Evolutionary conservation across 2,888 invertebrate genomes (phyloP).

Genomic region (Leptinotarsa tumamoca): DNA sequence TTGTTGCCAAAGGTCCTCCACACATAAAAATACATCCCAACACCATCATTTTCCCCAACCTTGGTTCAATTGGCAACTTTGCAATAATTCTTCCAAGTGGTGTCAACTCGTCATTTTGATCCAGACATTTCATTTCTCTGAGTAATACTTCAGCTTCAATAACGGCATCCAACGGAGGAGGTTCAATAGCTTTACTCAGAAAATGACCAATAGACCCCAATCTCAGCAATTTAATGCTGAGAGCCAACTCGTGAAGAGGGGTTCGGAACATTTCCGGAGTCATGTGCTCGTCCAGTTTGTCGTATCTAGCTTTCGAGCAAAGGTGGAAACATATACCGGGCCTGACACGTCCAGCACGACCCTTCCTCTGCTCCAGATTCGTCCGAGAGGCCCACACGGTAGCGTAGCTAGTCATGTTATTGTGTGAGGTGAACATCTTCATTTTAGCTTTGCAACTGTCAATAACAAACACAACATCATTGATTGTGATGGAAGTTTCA

Average conservation of each 20-base stretch:
- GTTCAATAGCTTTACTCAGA: slow-evolving; percentile 94
- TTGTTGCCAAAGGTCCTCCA: slow-evolving; percentile 91
- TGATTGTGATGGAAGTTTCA: slow-evolving; percentile 97
- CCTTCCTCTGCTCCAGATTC: slow-evolving; percentile 90
- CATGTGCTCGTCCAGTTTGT: slow-evolving; percentile 86
- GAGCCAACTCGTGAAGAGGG: slow-evolving; percentile 93
- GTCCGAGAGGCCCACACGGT: slow-evolving; percentile 96
- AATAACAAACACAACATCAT: slow-evolving; percentile 98
- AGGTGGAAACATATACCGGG: slow-evolving; percentile 95
- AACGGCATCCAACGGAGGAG: slow-evolving; percentile 97
- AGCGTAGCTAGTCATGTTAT: slow-evolving; percentile 98
- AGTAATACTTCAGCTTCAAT: slow-evolving; percentile 89
- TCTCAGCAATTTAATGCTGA: slow-evolving; percentile 90
- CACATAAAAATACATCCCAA: slow-evolving; percentile 91
- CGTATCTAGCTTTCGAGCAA: slow-evolving; percentile 79
- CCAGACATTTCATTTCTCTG: slow-evolving; percentile 91
- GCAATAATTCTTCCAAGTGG: slow-evolving; percentile 94
- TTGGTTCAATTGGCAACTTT: slow-evolving; percentile 94
- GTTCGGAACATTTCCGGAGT: slow-evolving; percentile 99
- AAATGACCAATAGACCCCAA: slow-evolving; percentile 95
- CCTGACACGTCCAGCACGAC: slow-evolving; percentile 92
- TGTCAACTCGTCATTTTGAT: slow-evolving; percentile 87
- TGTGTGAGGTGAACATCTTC: slow-evolving; percentile 97
- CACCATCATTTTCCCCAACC: slow-evolving; percentile 86
- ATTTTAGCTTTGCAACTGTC: slow-evolving; percentile 98